Conservation (phyloP, 2,113 vertebrate genomes). For the Ammodytes dubius region DNA sequence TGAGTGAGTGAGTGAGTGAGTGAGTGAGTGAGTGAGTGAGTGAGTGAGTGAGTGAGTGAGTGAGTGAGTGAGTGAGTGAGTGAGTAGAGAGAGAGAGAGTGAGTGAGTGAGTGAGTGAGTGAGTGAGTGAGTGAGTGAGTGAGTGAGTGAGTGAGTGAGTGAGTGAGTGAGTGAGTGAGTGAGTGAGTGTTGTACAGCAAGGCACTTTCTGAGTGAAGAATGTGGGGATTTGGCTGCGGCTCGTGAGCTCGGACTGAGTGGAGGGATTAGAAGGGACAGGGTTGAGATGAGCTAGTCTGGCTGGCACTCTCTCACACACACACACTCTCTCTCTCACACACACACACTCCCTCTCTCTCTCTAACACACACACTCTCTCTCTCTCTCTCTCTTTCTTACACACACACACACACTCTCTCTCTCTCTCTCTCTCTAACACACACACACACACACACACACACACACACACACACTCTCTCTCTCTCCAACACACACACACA, state of each 20-base stretch:
- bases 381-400: slow-evolving; percentile 29
- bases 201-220: slow-evolving; percentile 77
- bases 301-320: slow-evolving; percentile 33
- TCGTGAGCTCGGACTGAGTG: slow-evolving; percentile 74
- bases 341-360: too few species aligned
- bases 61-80: too few species aligned
- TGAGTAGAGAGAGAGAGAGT: too few species aligned
- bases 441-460: neutral
- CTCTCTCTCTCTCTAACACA: neutral
- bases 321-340: slow-evolving; percentile 45
- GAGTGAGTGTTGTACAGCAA: slow-evolving; percentile 45
- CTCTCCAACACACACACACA: slow-evolving; percentile 41
- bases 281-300: slow-evolving; percentile 77
- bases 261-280: slow-evolving; percentile 74
- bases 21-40: too few species aligned
- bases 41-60: too few species aligned
- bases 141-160: slow-evolving; percentile 15
- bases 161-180: slow-evolving; percentile 19
- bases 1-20: too few species aligned
- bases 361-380: neutral
- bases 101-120: too few species aligned
- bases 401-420: slow-evolving; percentile 33
- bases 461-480: slow-evolving; percentile 14
- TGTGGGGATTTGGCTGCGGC: slow-evolving; percentile 77
- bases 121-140: too few species aligned